Evolutionary conservation across 2,113 vertebrate genomes (phyloP).

Genomic region (Prietella phreatophila): DNA sequence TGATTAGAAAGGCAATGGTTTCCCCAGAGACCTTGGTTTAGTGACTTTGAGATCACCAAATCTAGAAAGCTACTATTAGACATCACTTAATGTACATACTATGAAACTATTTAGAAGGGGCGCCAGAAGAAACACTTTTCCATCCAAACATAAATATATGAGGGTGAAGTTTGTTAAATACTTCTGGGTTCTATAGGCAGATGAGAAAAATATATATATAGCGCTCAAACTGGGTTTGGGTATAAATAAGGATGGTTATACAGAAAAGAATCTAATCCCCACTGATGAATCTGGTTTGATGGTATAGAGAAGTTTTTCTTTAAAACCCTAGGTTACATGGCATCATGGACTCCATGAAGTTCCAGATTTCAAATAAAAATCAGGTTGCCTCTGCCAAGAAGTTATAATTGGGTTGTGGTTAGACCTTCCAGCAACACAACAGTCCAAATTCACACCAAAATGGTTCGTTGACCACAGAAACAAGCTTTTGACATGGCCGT

Average conservation of each 20-base stretch:
- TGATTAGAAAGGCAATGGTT: not conserved
- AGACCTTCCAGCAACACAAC: not conserved
- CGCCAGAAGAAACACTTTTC: not conserved
- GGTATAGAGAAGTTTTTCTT: not conserved
- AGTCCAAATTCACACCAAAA: not conserved
- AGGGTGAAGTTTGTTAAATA: not conserved
- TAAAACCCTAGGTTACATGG: not conserved
- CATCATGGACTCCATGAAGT: not conserved
- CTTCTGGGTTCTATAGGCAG: not conserved
- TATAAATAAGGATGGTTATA: not conserved
- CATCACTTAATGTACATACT: not conserved
- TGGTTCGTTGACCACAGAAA: not conserved
- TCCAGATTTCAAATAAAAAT: not conserved
- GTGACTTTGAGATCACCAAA: not conserved
- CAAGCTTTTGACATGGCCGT: not conserved
- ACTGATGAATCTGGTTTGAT: not conserved
- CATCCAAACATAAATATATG: not conserved
- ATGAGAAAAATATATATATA: not conserved
- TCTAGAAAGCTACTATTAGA: not conserved
- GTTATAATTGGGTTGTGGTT: not conserved
- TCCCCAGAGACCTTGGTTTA: not conserved
- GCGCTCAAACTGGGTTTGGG: not conserved
- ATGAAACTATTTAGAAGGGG: not conserved
- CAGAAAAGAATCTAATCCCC: not conserved
- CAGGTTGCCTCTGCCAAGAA: not conserved